phyloP scores from a whole-genome alignment of 2,113 vertebrate species.

The Phasianus colchicus region DNA sequence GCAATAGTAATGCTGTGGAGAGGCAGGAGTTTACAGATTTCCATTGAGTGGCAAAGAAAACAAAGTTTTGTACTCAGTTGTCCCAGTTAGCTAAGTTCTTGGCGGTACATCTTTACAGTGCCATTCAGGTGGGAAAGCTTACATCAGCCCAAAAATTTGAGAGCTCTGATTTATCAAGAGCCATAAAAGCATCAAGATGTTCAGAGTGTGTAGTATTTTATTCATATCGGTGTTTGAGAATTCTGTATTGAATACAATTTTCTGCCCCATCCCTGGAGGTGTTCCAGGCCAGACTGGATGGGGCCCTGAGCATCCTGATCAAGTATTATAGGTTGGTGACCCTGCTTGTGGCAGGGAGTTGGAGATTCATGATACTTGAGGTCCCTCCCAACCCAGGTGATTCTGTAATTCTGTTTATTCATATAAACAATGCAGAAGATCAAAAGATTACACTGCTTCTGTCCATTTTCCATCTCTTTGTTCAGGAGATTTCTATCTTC shows the following conservation, averaged over 20 bases:
- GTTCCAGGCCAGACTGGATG: too few relatives aligned
- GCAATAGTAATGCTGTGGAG: neutral
- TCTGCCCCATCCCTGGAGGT: neutral
- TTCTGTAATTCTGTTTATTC: neutral
- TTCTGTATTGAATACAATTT: neutral
- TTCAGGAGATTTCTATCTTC: neutral
- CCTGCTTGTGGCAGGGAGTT: too few relatives aligned
- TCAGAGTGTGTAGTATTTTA: neutral
- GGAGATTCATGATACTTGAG: too few relatives aligned
- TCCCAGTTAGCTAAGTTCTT: neutral
- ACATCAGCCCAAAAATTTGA: neutral
- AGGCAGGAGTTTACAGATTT: neutral
- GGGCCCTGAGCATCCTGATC: too few relatives aligned
- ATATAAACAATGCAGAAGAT: fast-evolving
- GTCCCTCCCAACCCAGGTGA: too few relatives aligned
- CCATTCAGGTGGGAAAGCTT: neutral
- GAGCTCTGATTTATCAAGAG: conserved; percentile 32
- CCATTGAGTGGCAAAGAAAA: neutral
- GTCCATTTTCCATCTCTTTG: neutral
- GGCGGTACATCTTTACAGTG: neutral
- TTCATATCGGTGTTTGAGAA: conserved; percentile 2
- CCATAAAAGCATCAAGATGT: conserved; percentile 20
- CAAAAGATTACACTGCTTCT: neutral
- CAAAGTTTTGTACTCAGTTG: neutral
- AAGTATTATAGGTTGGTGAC: too few relatives aligned